Evolutionary conservation across 2,113 vertebrate species (phyloP).

Genomic region (Esox niger): DNA sequence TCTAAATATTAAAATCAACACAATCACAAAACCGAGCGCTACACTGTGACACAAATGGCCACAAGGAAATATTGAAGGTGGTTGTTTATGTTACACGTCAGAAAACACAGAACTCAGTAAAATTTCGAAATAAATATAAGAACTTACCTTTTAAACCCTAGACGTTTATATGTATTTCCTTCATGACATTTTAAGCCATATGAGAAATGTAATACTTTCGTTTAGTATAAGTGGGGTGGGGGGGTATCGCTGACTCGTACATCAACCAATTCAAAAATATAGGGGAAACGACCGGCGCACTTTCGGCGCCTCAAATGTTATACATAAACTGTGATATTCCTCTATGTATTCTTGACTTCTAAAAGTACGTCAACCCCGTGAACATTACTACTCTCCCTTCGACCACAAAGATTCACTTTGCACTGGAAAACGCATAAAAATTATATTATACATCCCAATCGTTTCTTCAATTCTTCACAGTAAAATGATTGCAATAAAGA

Average conservation of each 20-base stretch:
- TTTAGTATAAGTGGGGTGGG: constrained; percentile 7
- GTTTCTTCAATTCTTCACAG: not conserved
- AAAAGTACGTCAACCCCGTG: not conserved
- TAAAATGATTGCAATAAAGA: constrained; percentile 5
- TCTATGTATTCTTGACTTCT: not conserved
- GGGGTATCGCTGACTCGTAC: too few species aligned
- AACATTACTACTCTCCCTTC: too few species aligned
- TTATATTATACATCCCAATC: too few species aligned
- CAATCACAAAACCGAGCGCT: too few species aligned
- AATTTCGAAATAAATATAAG: not conserved
- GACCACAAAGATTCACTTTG: too few species aligned
- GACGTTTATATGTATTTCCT: constrained; percentile 40
- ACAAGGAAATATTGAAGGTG: not conserved
- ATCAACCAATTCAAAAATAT: too few species aligned
- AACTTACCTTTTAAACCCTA: constrained; percentile 38
- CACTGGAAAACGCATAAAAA: too few species aligned
- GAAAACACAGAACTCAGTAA: not conserved
- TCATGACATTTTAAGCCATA: constrained; percentile 31
- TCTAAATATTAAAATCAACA: too few species aligned
- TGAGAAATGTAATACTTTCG: constrained; percentile 32
- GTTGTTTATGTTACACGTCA: not conserved
- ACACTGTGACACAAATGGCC: not conserved
- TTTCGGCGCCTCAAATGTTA: too few species aligned
- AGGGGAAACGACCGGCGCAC: too few species aligned
- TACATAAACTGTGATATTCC: too few species aligned